Percentiles rank a stretch among this genome's conserved stretches.
Evolutionary conservation across 1,140 invertebrate species (phyloP).

Genomic region (Bombyx mandarina): DNA sequence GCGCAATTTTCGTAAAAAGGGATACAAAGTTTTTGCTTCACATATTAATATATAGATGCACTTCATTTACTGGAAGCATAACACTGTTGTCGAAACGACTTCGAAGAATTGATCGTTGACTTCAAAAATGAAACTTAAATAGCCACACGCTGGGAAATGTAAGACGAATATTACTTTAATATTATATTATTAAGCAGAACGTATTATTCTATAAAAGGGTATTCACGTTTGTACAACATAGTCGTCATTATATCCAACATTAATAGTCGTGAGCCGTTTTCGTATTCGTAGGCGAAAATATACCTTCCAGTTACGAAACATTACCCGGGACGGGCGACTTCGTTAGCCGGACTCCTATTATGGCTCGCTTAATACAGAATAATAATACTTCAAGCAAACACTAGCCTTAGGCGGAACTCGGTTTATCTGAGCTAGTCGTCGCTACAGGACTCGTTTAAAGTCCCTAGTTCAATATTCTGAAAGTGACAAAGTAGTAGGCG

Average conservation of each 20-base stretch:
- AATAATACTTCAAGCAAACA: slow-evolving; percentile 41
- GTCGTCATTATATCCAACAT: no score
- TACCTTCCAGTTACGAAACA: slow-evolving; percentile 47
- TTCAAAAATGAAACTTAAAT: slow-evolving; percentile 22
- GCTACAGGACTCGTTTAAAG: slow-evolving; percentile 15
- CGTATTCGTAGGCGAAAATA: slow-evolving; percentile 42
- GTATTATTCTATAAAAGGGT: no score
- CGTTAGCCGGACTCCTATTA: slow-evolving; percentile 45
- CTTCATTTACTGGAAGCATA: no score
- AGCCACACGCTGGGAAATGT: slow-evolving; percentile 21
- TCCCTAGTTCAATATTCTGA: slow-evolving; percentile 21
- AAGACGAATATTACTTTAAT: not conserved
- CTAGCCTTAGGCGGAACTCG: slow-evolving; percentile 31
- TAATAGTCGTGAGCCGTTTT: slow-evolving; percentile 4
- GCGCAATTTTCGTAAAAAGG: no score
- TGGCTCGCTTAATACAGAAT: slow-evolving; percentile 47
- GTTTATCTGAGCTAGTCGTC: slow-evolving; percentile 35
- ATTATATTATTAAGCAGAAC: slow-evolving; percentile 27
- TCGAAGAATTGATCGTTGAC: slow-evolving; percentile 23
- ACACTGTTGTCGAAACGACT: slow-evolving; percentile 10
- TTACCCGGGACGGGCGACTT: slow-evolving; percentile 31
- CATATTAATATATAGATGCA: no score
- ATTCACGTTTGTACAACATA: slow-evolving; percentile 30
- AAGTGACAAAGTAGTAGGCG: slow-evolving; percentile 30
- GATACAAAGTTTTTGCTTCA: no score